phyloP scores from a whole-genome alignment of 2,797 vertebrate species.

The Sebastiscus tertius region DNA sequence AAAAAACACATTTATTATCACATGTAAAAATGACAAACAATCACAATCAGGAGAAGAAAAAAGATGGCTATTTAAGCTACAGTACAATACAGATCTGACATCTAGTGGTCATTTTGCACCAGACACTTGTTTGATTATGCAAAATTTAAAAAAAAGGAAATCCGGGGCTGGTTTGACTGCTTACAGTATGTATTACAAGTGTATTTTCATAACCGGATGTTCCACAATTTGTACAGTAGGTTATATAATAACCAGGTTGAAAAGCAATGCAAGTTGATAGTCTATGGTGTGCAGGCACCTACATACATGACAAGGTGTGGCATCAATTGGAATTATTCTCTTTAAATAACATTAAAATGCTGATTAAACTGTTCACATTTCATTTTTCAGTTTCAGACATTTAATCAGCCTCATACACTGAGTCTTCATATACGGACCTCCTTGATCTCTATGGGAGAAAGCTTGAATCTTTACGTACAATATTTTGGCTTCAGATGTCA shows the following conservation, averaged over 20 bases:
- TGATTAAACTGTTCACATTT: not conserved
- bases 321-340: not conserved
- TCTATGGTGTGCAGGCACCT: not conserved
- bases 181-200: not conserved
- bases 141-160: not conserved
- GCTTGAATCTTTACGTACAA: not conserved
- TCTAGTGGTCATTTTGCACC: slow-evolving; percentile 59
- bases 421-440: not conserved
- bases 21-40: not conserved
- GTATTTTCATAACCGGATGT: not conserved
- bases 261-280: not conserved
- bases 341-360: not conserved
- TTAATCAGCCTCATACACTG: not conserved
- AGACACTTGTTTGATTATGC: not conserved
- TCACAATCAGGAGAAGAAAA: not conserved
- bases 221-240: not conserved
- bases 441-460: not conserved
- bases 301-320: not conserved
- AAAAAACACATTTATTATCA: not conserved
- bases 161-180: not conserved
- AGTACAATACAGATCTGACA: slow-evolving; percentile 43
- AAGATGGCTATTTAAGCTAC: not conserved
- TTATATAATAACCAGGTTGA: not conserved
- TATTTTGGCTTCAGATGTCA: not conserved
- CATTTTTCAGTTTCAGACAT: not conserved